These are phyloP conservation scores for Stenichneumon culpator DNA, from an alignment of 2,888 invertebrate species.

Conservation along the genomic window DNA sequence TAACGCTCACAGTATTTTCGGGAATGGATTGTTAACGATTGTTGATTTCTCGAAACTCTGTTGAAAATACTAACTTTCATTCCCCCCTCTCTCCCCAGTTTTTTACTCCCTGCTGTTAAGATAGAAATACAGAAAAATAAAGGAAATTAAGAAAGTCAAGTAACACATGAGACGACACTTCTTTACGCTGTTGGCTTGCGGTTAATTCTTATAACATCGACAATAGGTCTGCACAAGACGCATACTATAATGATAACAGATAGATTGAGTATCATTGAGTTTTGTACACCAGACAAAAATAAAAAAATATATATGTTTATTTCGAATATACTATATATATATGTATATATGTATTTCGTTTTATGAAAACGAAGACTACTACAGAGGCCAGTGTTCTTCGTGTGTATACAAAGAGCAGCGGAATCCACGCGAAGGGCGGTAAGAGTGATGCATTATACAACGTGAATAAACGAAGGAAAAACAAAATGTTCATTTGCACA, in stretches of 20 bases:
- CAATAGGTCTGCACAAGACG: constrained; percentile 21
- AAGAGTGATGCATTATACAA: constrained; percentile 28
- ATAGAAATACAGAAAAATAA: constrained; percentile 1
- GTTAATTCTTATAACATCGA: constrained; percentile 26
- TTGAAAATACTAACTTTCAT: neutral
- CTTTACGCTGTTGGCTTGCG: constrained; percentile 51
- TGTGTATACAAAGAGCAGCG: constrained; percentile 63
- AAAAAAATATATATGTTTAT: constrained; percentile 11
- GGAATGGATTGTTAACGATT: constrained; percentile 11
- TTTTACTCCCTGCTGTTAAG: constrained; percentile 28
- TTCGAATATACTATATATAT: constrained; percentile 18
- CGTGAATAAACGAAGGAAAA: constrained; percentile 22
- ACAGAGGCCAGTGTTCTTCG: constrained; percentile 79
- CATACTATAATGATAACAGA: constrained; percentile 38
- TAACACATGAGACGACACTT: constrained; percentile 30
- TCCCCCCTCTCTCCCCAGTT: constrained; percentile 2
- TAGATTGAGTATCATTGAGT: constrained; percentile 5
- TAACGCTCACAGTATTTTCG: constrained; percentile 20
- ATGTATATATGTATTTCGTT: constrained; percentile 16
- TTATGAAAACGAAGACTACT: constrained; percentile 74
- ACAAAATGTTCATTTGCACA: constrained; percentile 47
- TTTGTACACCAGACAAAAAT: constrained; percentile 29
- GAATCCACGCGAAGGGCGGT: constrained; percentile 57
- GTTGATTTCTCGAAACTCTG: constrained; percentile 33
- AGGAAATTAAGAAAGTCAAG: neutral